Percentiles rank a stretch among this genome's conserved stretches.
Conservation (phyloP, 2,113 vertebrate genomes). For the Ursus arctos region DNA sequence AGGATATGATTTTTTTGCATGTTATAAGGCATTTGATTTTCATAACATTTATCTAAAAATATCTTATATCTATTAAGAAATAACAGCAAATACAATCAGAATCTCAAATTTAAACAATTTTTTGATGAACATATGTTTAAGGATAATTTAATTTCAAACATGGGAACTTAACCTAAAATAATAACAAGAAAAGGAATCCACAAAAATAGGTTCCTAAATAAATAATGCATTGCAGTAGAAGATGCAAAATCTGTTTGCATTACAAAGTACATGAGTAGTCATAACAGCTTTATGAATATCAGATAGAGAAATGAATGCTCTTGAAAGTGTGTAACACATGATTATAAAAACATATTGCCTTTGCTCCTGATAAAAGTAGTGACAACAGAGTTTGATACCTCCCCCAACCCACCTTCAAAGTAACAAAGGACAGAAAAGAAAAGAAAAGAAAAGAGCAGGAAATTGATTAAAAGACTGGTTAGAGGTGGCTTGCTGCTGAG, state of each 20-base stretch:
- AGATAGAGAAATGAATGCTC: not conserved
- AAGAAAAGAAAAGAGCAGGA: not conserved
- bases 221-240: not conserved
- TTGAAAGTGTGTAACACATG: not conserved
- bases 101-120: constrained; percentile 35
- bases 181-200: not conserved
- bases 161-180: not conserved
- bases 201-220: not conserved
- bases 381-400: not conserved
- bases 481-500: fast-evolving
- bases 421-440: not conserved
- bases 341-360: not conserved
- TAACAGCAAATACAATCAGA: constrained; percentile 50
- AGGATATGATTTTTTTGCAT: constrained; percentile 78
- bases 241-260: not conserved
- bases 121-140: not conserved
- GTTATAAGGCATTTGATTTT: constrained; percentile 75
- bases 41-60: constrained; percentile 77
- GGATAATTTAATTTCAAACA: not conserved
- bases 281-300: not conserved
- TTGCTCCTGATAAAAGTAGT: not conserved
- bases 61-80: constrained; percentile 67
- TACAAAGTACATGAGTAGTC: not conserved
- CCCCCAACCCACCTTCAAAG: not conserved
- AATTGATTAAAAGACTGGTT: too few species aligned